These are phyloP conservation scores for Umimayanthus chanpuru DNA, from an alignment of 92 coral and sea anemone species.

Conservation along the genomic window DNA sequence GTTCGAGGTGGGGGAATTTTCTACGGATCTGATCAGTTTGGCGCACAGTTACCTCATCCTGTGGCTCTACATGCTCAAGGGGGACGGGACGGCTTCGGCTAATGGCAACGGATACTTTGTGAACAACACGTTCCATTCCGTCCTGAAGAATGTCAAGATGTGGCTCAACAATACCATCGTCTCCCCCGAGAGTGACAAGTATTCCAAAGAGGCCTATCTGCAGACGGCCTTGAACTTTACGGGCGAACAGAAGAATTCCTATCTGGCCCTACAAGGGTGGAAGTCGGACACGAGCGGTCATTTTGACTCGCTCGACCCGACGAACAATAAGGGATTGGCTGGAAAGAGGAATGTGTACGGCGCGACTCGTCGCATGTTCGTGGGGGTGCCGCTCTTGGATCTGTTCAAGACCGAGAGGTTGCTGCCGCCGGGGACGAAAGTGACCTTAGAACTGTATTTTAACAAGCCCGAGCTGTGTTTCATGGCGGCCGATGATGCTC, in stretches of 20 bases:
- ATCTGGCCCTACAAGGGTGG: conserved; percentile 9
- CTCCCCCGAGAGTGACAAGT: conserved; percentile 37
- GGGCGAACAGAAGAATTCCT: conserved; percentile 28
- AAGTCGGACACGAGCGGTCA: conserved; percentile 26
- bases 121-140: conserved; percentile 35
- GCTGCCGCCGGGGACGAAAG: conserved; percentile 17
- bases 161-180: conserved; percentile 33
- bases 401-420: conserved; percentile 21
- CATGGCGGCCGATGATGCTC: background rate
- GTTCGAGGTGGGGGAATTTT: conserved; percentile 3
- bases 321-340: background rate
- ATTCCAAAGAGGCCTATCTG: conserved; percentile 18
- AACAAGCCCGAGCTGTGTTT: conserved; percentile 19
- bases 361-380: background rate
- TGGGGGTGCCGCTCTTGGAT: conserved; percentile 41
- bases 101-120: background rate
- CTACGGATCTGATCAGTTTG: conserved; percentile 18
- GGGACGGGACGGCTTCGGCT: background rate
- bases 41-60: background rate
- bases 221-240: conserved; percentile 39
- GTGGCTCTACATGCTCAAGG: background rate
- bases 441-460: conserved; percentile 28
- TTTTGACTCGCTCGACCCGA: conserved; percentile 6
- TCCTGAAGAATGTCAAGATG: conserved; percentile 32
- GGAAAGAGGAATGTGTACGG: background rate